These are phyloP conservation scores for Propsilocerus akamusi DNA, from an alignment of 1,140 invertebrate species.

Conservation along the genomic window DNA sequence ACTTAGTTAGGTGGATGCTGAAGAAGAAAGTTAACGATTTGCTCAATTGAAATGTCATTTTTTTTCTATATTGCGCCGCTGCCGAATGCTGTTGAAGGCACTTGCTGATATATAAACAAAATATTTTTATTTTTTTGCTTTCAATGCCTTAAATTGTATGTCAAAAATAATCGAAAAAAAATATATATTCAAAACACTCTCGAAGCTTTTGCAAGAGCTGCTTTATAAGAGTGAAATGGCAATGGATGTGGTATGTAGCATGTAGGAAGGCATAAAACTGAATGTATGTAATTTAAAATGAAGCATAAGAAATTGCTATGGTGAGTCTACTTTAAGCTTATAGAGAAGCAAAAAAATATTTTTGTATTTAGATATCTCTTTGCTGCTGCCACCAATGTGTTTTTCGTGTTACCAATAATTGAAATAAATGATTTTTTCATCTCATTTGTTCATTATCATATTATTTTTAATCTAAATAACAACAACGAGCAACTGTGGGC, in stretches of 20 bases:
- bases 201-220: too few species aligned
- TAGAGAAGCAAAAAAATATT: neutral
- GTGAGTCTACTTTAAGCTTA: neutral
- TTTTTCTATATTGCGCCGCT: neutral
- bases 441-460: conserved; percentile 3
- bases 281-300: conserved; percentile 3
- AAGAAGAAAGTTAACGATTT: neutral
- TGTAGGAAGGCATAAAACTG: neutral
- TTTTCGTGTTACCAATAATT: conserved; percentile 2
- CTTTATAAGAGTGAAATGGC: too few species aligned
- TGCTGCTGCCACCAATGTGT: too few species aligned
- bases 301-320: conserved; percentile 3
- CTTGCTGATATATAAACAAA: neutral
- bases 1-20: neutral
- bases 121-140: neutral
- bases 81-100: neutral
- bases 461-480: conserved; percentile 4
- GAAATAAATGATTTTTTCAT: conserved; percentile 4
- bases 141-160: neutral
- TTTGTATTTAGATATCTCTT: neutral
- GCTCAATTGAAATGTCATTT: conserved; percentile 2
- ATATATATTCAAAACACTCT: neutral
- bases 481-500: neutral
- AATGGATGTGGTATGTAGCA: too few species aligned
- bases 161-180: conserved; percentile 3